Evolutionary conservation across 2,888 invertebrate species (phyloP), one percentile per base, ranked within the genome.

Genomic region (Dysmachus trigonus): DNA sequence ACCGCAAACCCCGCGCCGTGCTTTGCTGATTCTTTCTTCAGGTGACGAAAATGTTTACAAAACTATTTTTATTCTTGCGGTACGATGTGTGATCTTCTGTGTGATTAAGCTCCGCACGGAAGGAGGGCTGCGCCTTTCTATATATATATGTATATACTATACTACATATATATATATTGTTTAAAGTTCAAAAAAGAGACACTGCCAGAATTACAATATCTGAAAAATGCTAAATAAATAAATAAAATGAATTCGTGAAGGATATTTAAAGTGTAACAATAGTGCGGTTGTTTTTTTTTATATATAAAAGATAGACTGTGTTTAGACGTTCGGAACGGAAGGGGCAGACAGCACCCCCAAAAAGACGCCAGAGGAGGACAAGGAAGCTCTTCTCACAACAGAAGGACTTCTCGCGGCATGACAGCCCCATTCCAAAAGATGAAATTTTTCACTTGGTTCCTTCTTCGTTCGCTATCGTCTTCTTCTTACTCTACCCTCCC

Each of bases 31-130:
- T 15, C 51, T n/a, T 51, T 18, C 18, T 81, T 53, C 53, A 33
- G 31, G 31, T 81, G 53, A 77, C 77, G 41, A 47, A 81, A 51
- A 53, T 81, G 81, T 81, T 81, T 81, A 81, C 53, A 81, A 81
- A 81, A 81, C 81, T 81, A 81, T 81, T 81, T 81, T 81, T 53
- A 30, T 53, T 53, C 47, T 41, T 38, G 13, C 38, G 38, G 38
- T 47, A 33, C n/a, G n/a, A n/a, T 15, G 27, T 62, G 62, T 62
- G 62, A 62, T 62, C 62, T 51, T 18, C 2, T 51, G 18, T 31
- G 79, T 79, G 79, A 79, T 79, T 79, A 79, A 79, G 79, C 47
- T 30, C 3, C 31, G 35, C 51, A 51, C 38, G 30, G 27, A 41
- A 27, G 27, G 79, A 51, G 51, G 41, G 41, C 22, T 77, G 27